Evolutionary conservation across 2,113 vertebrate species (phyloP), one percentile per base, ranked within the genome.

Genomic region (Mesitornis unicolor): DNA sequence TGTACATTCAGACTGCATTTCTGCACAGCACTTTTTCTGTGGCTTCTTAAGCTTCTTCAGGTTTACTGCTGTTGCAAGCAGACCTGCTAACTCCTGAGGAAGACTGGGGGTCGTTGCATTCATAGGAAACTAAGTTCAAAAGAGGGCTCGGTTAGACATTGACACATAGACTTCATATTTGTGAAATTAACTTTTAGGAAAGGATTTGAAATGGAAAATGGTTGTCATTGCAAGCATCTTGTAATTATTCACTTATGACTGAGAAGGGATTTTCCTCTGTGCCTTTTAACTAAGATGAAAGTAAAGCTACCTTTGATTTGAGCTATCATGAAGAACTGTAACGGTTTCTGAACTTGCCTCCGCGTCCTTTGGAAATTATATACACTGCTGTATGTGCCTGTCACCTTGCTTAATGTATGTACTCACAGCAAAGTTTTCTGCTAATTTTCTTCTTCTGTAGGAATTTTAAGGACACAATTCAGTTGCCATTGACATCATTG

Each of bases 261-360:
- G 59, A 91, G 82, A 80, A 88, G 85, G 92, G 90, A 59, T 70
- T 95, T 96, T 97, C 94, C 95, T 86, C 68, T 61, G 16, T 71
- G 60, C 60, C 95, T 97, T 96, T 95, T 92, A 96, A 96, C 80
- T 89, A n/a, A 93, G 92, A 96, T 96, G 83, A 97, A 95, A 96
- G 92, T 87, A 84, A 92, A 71, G 12, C 13, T 78, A 18, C 13
- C 35, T 95, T 94, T 94, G 35, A 69, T 84, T 47, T 92, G 80
- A 90, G 24, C 73, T 81, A 21, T 93, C 25, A 1, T 15, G 4
- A 78, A 63, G 76, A 84, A 81, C 17, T 26, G 65, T 71, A 93
- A 70, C 16, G 48, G 63, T 68, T 90, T 90, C 56, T 90, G 82
- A 90, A 84, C 85, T 67, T 86, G 57, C 42, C 24, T 84, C 47